These are phyloP conservation scores for Streblospio benedicti DNA, from an alignment of 1,140 invertebrate genomes.

Conservation along the genomic window DNA sequence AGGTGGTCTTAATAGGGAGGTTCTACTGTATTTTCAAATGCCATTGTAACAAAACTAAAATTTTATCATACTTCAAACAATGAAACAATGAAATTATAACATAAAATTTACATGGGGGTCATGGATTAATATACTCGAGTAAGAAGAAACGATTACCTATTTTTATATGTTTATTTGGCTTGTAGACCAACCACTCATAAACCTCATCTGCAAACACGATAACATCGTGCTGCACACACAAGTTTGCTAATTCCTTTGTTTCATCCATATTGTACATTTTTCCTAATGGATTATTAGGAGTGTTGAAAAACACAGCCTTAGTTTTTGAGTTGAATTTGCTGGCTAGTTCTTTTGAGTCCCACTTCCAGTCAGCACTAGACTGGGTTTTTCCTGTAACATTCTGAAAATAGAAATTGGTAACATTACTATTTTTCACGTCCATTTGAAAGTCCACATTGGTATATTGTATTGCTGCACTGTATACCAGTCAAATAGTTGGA, in stretches of 20 bases:
- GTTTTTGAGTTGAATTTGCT: conserved; percentile 80
- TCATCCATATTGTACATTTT: conserved; percentile 59
- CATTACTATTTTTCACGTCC: background rate
- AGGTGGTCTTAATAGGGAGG: too few relatives aligned
- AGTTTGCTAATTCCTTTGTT: conserved; percentile 64
- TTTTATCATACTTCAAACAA: background rate
- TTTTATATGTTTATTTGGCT: conserved; percentile 74
- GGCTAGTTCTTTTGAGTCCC: conserved; percentile 74
- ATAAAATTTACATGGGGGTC: background rate
- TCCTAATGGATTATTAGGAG: conserved; percentile 89
- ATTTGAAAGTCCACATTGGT: too few relatives aligned
- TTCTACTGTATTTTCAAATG: too few relatives aligned
- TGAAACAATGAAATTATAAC: too few relatives aligned
- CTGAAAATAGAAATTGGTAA: background rate
- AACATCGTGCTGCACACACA: conserved; percentile 87
- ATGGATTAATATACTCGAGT: too few relatives aligned
- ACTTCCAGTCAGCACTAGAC: conserved; percentile 76
- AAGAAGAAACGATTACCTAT: too few relatives aligned
- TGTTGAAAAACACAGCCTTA: conserved; percentile 92
- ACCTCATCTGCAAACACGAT: conserved; percentile 93
- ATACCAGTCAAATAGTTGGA: too few relatives aligned
- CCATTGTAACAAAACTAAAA: too few relatives aligned
- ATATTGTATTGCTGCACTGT: too few relatives aligned
- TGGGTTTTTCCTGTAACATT: conserved; percentile 19
- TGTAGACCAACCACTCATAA: conserved; percentile 93